Percentiles rank a stretch among this genome's conserved stretches.
These are phyloP conservation scores for Styela plicata DNA, from an alignment of 23 tunicate species.

Conservation along the genomic window DNA sequence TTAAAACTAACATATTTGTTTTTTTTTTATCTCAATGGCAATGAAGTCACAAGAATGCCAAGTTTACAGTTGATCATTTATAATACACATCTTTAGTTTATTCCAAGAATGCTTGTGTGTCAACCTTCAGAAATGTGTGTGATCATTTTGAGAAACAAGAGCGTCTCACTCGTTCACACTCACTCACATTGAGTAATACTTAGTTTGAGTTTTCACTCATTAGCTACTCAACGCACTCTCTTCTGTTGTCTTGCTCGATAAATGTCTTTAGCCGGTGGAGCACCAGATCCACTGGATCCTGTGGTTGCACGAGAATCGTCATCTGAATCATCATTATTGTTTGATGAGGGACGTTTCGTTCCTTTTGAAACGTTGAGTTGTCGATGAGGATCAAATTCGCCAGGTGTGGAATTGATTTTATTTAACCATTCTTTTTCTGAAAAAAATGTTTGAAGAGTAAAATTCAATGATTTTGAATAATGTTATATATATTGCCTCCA, in stretches of 20 bases:
- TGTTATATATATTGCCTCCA: no score
- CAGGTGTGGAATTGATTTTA: constrained; percentile 38
- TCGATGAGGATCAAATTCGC: constrained; percentile 23
- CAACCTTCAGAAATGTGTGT: no score
- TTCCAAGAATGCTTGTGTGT: no score
- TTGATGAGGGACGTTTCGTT: constrained; percentile 51
- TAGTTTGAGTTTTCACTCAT: no score
- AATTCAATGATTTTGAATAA: no score
- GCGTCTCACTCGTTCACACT: background rate
- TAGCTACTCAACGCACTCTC: constrained; percentile 75
- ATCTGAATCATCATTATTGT: constrained; percentile 59
- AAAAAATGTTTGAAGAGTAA: no score
- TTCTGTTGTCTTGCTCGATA: constrained; percentile 86
- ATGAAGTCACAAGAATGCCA: no score
- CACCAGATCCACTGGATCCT: constrained; percentile 22
- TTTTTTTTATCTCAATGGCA: no score
- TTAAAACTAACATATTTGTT: no score
- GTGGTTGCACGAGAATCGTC: constrained; percentile 37
- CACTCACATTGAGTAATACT: background rate
- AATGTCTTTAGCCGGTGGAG: constrained; percentile 76
- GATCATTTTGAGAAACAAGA: no score
- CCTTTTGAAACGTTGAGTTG: constrained; percentile 29
- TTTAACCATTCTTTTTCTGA: constrained; percentile 93
- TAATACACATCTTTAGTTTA: no score
- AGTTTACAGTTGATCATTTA: no score